Evolutionary conservation across 1,140 invertebrate genomes (phyloP), one percentile per base, ranked within the genome.

Genomic region (Drosophila micromelanica): DNA sequence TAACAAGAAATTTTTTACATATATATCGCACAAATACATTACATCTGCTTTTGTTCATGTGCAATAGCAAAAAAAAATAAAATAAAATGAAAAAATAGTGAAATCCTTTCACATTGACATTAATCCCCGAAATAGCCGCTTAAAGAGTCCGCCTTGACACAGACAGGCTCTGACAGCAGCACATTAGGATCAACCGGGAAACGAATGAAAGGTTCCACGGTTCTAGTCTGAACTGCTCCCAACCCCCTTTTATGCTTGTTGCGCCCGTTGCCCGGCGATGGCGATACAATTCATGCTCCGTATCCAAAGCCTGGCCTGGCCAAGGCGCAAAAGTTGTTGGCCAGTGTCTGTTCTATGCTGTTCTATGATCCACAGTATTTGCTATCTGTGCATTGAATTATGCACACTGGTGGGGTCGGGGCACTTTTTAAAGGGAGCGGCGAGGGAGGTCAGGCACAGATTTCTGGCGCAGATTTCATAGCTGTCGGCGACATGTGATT

Each of bases 21-120:
- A 27, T 5, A 2, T 27, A 27, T 4, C n/a, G n/a, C n/a, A n/a
- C n/a, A n/a, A n/a, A 3, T 27, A 5, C 23, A 27, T 0, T 3
- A 27, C 23, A 27, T 5, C 23, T 3, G 23, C 23, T 27, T 27
- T 27, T 27, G 23, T 5, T 5, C 30, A 32, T 9, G 7, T 32
- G 8, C 6, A 32, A 32, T 32, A 2, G 30, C 5, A 12, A 11
- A 46, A 17, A 17, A 17, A 17, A 23, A 23, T 0, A 9, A 42
- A 20, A 59, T n/a, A 35, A 48, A 38, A 9, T 11, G 15, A 32
- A 35, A 45, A 30, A 69, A 64, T 49, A 35, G 52, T 54, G 67
- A 80, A 78, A 85, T 79, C 80, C 80, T 85, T 90, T 79, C 80
- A 81, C 80, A 86, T 90, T 90, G 86, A 90, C 86, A 90, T 80